Evolutionary conservation across 2,113 vertebrate genomes (phyloP).

Genomic region (Phainopepla nitens): DNA sequence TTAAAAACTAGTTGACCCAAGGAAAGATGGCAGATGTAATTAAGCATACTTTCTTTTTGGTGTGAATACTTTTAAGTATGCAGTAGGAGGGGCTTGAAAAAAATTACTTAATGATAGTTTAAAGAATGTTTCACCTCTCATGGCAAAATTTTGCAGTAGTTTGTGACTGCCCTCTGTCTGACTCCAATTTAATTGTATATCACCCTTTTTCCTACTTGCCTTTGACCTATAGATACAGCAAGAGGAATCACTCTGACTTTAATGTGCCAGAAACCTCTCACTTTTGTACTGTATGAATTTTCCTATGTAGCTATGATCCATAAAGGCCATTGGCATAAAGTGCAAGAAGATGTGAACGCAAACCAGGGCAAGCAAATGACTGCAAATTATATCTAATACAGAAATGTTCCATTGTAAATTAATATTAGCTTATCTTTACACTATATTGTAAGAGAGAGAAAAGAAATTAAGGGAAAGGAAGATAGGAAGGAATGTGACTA

Average conservation of each 20-base stretch:
- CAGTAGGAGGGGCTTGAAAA: background rate
- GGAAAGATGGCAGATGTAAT: background rate
- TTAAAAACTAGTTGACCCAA: constrained; percentile 7
- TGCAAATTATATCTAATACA: constrained; percentile 14
- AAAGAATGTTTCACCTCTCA: background rate
- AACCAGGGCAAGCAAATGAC: constrained; percentile 6
- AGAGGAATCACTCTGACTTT: background rate
- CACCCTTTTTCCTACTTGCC: background rate
- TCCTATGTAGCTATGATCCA: background rate
- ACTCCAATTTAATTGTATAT: background rate
- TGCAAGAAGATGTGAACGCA: background rate
- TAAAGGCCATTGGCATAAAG: background rate
- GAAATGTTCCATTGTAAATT: constrained; percentile 24
- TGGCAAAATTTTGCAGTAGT: background rate
- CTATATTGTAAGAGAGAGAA: constrained; percentile 30
- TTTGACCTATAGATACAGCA: background rate
- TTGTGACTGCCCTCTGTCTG: background rate
- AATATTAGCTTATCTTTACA: constrained; percentile 40
- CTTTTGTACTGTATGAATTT: background rate
- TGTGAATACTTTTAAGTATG: background rate
- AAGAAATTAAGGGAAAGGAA: constrained; percentile 4
- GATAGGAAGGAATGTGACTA: constrained; percentile 12
- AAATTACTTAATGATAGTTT: background rate
- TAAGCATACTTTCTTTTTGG: background rate
- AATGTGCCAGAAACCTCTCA: background rate